These are phyloP conservation scores for Halictus quadricinctus DNA, from an alignment of 2,888 invertebrate species.

Conservation along the genomic window DNA sequence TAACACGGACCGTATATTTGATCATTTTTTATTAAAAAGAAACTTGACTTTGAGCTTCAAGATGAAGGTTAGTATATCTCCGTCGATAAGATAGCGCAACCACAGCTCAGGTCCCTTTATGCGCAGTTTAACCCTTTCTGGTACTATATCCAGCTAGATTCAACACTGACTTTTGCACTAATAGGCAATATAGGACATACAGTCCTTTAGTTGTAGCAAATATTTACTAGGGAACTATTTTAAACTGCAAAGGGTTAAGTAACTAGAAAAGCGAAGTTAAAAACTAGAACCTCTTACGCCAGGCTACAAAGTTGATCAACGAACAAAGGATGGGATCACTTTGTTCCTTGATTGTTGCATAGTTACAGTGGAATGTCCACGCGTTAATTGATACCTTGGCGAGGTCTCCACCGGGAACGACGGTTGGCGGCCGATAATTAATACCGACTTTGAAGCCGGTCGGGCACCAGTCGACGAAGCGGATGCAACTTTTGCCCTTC, in stretches of 20 bases:
- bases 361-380: neutral
- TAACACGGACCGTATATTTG: neutral
- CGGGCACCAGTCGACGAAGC: constrained; percentile 98
- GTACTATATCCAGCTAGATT: neutral
- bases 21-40: neutral
- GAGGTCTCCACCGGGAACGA: constrained; percentile 78
- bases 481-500: constrained; percentile 89
- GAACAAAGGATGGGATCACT: neutral
- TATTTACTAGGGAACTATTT: neutral
- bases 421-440: constrained; percentile 82
- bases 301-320: neutral
- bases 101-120: neutral
- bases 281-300: neutral
- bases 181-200: neutral
- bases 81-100: neutral
- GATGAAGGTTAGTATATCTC: neutral
- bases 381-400: constrained; percentile 73
- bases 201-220: neutral
- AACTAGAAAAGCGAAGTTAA: neutral
- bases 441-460: constrained; percentile 93
- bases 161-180: too few relatives aligned
- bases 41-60: neutral
- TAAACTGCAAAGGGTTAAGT: neutral
- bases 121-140: neutral
- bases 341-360: neutral